phyloP scores from a whole-genome alignment of 2,113 vertebrate genomes.

The rabbit (Oryctolagus cuniculus) region DNA sequence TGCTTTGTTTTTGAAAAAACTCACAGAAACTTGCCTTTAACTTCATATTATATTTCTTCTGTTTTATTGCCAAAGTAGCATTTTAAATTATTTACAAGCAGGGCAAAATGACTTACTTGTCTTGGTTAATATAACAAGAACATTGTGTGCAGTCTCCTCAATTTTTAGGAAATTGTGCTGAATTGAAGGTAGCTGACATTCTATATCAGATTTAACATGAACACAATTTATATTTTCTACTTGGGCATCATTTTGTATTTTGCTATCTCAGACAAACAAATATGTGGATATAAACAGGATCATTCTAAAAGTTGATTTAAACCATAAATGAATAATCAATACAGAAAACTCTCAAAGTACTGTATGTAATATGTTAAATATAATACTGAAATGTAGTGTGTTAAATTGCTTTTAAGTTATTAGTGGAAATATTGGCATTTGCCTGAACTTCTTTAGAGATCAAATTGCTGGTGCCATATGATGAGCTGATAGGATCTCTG shows the following conservation, averaged over 20 bases:
- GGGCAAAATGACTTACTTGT: neutral
- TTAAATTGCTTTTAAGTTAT: slow-evolving; percentile 25
- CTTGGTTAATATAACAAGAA: slow-evolving; percentile 47
- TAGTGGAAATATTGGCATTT: neutral
- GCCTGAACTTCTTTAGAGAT: neutral
- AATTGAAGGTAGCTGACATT: slow-evolving; percentile 50
- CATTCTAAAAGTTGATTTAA: slow-evolving; percentile 41
- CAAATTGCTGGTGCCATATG: neutral
- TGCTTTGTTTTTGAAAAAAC: neutral
- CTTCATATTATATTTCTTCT: neutral
- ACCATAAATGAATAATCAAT: neutral
- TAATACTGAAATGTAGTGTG: neutral
- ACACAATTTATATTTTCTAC: slow-evolving; percentile 52
- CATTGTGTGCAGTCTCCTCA: slow-evolving; percentile 7
- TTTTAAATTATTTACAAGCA: slow-evolving; percentile 56
- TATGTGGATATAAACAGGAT: slow-evolving; percentile 41
- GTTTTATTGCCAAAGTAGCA: slow-evolving; percentile 36
- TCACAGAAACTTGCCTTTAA: neutral
- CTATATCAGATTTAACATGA: slow-evolving; percentile 49
- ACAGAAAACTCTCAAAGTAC: slow-evolving; percentile 21
- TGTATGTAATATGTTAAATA: neutral
- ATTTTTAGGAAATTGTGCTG: slow-evolving; percentile 35
- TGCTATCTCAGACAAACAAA: neutral
- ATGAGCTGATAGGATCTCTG: neutral
- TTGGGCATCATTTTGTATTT: slow-evolving; percentile 38